A percentile compares a stretch with the other conserved stretches of the same genome.
Conservation (phyloP, 2,888 invertebrate genomes). For the Cheilosia scutellata region DNA sequence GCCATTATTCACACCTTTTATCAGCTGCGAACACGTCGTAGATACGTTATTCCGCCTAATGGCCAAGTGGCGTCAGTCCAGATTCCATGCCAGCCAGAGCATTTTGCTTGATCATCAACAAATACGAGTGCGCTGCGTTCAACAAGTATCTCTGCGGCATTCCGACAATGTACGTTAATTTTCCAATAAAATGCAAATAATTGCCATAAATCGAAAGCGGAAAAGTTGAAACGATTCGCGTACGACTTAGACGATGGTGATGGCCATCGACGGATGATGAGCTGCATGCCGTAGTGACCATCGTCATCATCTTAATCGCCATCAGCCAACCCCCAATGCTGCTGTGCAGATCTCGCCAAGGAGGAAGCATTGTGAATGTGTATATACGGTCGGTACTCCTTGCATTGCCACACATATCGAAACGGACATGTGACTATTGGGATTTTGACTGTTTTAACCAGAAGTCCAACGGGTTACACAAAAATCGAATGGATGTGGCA, state of each 20-base stretch:
- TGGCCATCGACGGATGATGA: conserved; percentile 3
- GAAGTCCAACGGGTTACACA: conserved; percentile 58
- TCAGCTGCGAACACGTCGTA: conserved; percentile 49
- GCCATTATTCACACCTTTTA: conserved; percentile 74
- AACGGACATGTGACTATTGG: conserved; percentile 67
- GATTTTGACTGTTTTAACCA: conserved; percentile 69
- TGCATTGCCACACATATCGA: conserved; percentile 65
- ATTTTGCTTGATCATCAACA: conserved; percentile 44
- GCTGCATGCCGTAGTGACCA: conserved; percentile 44
- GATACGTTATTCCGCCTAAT: conserved; percentile 10
- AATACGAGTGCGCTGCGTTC: neutral
- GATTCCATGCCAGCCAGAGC: conserved; percentile 32
- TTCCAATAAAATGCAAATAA: conserved; percentile 74
- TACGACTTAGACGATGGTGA: conserved; percentile 7
- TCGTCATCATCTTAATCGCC: conserved; percentile 71
- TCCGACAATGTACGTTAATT: conserved; percentile 67
- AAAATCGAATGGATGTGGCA: conserved; percentile 51
- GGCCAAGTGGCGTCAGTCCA: conserved; percentile 45
- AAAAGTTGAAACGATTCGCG: conserved; percentile 65
- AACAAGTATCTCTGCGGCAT: conserved; percentile 12
- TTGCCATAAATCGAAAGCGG: conserved; percentile 74
- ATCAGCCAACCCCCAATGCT: conserved; percentile 27
- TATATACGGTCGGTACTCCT: conserved; percentile 44
- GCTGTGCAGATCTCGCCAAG: conserved; percentile 41
- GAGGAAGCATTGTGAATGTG: conserved; percentile 52